A percentile compares a stretch with the other conserved stretches of the same genome.
phyloP scores from a whole-genome alignment of 2,888 invertebrate genomes.

The Sphecodes monilicornis region DNA sequence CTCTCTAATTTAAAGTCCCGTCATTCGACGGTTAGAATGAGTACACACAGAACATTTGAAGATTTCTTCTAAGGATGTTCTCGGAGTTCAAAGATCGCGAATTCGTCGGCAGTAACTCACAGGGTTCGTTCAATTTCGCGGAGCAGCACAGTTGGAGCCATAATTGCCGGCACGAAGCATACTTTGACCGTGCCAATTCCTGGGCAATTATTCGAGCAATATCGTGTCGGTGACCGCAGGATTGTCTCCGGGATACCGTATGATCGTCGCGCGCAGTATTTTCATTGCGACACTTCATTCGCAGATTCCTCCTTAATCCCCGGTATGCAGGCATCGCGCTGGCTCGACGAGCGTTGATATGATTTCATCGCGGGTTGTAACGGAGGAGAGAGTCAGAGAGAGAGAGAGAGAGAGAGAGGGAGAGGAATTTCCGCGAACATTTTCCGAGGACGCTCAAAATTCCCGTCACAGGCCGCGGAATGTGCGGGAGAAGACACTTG shows the following conservation, averaged over 20 bases:
- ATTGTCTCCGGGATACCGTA: background rate
- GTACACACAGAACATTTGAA: too few relatives aligned
- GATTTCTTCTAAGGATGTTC: too few relatives aligned
- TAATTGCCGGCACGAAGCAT: background rate
- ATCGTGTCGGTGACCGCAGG: background rate
- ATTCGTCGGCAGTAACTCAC: too few relatives aligned
- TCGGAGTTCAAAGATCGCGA: too few relatives aligned
- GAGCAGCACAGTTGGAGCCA: background rate
- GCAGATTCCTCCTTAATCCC: conserved; percentile 2
- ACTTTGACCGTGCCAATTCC: background rate
- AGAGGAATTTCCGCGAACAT: conserved; percentile 32
- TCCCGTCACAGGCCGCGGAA: conserved; percentile 54
- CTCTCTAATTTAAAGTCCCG: too few relatives aligned
- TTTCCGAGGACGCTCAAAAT: conserved; percentile 41
- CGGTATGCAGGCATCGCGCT: conserved; percentile 5
- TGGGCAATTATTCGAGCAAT: background rate
- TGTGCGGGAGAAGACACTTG: conserved; percentile 41
- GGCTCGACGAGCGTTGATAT: conserved; percentile 18
- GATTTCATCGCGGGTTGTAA: conserved; percentile 12
- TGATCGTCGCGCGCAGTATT: background rate
- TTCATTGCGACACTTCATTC: conserved; percentile 7
- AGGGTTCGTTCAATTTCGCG: background rate
- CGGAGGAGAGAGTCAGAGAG: background rate
- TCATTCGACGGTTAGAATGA: too few relatives aligned
- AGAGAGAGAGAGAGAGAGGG: background rate